Evolutionary conservation across 2,797 vertebrate genomes (phyloP), one percentile per base, ranked within the genome.

Genomic region (Muscicapa comitata): DNA sequence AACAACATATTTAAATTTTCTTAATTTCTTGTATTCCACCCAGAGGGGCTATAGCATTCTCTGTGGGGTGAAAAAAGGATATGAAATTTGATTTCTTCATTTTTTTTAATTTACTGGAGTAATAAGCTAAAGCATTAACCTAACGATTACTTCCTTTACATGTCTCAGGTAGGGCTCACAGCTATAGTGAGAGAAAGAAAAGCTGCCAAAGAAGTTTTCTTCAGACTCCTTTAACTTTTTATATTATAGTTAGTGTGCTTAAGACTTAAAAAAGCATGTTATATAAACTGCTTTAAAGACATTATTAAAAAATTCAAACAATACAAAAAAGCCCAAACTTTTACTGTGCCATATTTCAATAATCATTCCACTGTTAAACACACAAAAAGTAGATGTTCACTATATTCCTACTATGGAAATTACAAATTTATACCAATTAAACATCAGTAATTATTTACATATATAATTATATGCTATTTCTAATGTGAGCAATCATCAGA

Each of bases 311-410:
- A 83, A 37, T 1, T 5, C 2, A 40, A 14, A 8, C 3, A 50
- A 81, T 50, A 0, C 6, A 5, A 8, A 33, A 26, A 70, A 11
- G 0, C 0, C 1, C 16, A 29, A 7, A 2, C 4, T 35, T 59
- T 9, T 9, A 7, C 19, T 48, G 14, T 40, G 6, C 1, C 11
- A 11, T 37, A 62, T 24, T 84, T 19, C 20, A 77, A 40, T 40
- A 77, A 42, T 43, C 10, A 37, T 83, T 83, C 28, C 8, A 20
- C 17, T 84, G 7, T 72, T 61, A 68, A 75, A 71, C 3, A 4
- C 10, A 43, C 17, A 70, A 20, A 35, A n/a, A 45, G 2, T 45
- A 59, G 47, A 37, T 35, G 1, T 23, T 78, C 23, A 26, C 21
- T 57, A 26, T 28, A 57, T 4, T 63, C 20, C 20, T 53, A n/a